Percentiles rank a stretch among this genome's conserved stretches.
Evolutionary conservation across 2,113 vertebrate species (phyloP).

Genomic region (Cricetomys ansorgei): DNA sequence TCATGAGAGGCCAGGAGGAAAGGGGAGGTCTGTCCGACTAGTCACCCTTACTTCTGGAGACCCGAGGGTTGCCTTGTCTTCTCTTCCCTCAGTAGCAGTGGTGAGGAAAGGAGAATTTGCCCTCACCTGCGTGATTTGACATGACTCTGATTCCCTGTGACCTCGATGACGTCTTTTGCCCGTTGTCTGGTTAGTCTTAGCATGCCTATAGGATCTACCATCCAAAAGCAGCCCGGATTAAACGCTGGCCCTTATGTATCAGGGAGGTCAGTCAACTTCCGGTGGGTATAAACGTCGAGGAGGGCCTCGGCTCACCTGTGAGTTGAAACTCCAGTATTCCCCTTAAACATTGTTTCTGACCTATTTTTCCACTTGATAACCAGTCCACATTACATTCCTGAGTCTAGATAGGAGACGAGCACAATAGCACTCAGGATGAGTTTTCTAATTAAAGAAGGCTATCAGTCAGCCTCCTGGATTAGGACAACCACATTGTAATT

Average conservation of each 20-base stretch:
- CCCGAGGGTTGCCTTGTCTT: background rate
- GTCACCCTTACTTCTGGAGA: background rate
- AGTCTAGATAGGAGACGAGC: background rate
- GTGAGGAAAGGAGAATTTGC: background rate
- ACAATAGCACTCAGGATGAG: background rate
- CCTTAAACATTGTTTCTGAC: background rate
- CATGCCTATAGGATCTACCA: background rate
- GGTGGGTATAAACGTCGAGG: background rate
- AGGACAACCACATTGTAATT: background rate
- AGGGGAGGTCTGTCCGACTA: too few species aligned
- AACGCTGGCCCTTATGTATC: background rate
- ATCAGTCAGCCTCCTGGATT: background rate
- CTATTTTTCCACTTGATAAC: background rate
- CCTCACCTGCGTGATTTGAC: background rate
- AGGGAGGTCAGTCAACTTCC: background rate
- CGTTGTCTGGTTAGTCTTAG: background rate
- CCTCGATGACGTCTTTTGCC: background rate
- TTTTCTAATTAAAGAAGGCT: background rate
- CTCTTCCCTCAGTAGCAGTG: background rate
- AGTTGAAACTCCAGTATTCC: background rate
- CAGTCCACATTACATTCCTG: background rate
- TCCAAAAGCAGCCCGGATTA: background rate
- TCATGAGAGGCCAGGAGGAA: background rate
- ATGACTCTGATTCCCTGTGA: background rate
- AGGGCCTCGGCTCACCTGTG: background rate